Conservation (phyloP, 2,113 vertebrate genomes). For the human (Homo sapiens) region DNA sequence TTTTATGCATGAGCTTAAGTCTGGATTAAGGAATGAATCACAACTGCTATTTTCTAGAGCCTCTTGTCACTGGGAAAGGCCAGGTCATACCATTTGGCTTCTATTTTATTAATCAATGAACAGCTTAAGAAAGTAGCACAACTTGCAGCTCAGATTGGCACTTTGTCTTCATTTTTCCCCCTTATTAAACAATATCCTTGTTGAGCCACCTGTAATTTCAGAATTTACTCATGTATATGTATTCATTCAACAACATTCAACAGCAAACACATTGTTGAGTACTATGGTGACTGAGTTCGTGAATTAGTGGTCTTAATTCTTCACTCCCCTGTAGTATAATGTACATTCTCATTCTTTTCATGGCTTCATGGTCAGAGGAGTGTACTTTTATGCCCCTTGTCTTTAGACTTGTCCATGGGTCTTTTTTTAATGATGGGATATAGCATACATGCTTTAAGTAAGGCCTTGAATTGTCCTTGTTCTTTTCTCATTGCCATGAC, state of each 20-base stretch:
- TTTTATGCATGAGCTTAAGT: neutral
- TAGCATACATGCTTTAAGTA: neutral
- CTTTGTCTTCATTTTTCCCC: neutral
- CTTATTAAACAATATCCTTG: neutral
- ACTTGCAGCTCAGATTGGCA: neutral
- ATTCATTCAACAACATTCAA: neutral
- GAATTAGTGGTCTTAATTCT: neutral
- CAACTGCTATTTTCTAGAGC: neutral
- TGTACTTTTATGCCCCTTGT: neutral
- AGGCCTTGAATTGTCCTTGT: neutral
- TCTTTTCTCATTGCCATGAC: neutral
- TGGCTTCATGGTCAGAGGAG: neutral
- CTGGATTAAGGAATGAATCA: constrained; percentile 27
- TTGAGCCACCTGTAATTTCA: neutral
- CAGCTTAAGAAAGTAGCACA: neutral
- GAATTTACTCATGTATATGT: neutral
- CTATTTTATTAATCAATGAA: neutral
- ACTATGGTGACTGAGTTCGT: neutral
- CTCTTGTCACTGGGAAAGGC: neutral
- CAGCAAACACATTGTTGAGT: neutral
- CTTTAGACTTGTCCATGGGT: neutral
- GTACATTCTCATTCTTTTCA: neutral
- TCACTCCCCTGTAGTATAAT: neutral
- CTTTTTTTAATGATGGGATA: neutral
- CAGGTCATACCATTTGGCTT: neutral